Evolutionary conservation across 1,140 invertebrate species (phyloP).

Genomic region (Lepidotrigona ventralis): DNA sequence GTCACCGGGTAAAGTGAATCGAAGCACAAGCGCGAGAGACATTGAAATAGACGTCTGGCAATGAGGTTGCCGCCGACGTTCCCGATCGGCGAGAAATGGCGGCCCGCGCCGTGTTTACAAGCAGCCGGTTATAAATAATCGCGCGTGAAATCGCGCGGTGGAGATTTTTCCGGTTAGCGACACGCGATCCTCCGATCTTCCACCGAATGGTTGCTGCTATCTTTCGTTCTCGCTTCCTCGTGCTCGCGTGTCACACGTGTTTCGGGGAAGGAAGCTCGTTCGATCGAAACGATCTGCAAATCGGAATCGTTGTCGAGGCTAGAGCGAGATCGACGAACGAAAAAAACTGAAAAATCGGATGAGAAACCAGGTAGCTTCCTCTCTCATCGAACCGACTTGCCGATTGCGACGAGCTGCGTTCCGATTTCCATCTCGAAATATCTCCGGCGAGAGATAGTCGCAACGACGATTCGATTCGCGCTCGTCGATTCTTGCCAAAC

Average conservation of each 20-base stretch:
- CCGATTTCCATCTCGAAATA: slow-evolving; percentile 42
- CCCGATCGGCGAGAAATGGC: slow-evolving; percentile 1
- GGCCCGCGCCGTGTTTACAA: slow-evolving; percentile 18
- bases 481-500: slow-evolving; percentile 35
- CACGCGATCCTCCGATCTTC: background rate
- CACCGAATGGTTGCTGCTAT: too few species aligned
- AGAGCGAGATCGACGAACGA: slow-evolving; percentile 10
- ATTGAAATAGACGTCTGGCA: slow-evolving; percentile 1
- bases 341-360: background rate
- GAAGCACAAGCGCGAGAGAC: background rate
- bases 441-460: background rate
- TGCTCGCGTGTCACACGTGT: background rate
- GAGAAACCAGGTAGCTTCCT: background rate
- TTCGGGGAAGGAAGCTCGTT: background rate
- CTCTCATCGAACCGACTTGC: background rate
- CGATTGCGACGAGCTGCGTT: background rate
- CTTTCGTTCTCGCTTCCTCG: too few species aligned
- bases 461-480: background rate
- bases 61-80: background rate
- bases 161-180: background rate
- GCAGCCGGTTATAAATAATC: slow-evolving; percentile 32
- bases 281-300: background rate
- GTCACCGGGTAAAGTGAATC: background rate
- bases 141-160: background rate
- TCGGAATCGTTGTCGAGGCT: background rate